Percentiles rank a stretch among this genome's conserved stretches.
These are phyloP conservation scores for Torymus texanus DNA, from an alignment of 2,888 invertebrate species.

Conservation along the genomic window DNA sequence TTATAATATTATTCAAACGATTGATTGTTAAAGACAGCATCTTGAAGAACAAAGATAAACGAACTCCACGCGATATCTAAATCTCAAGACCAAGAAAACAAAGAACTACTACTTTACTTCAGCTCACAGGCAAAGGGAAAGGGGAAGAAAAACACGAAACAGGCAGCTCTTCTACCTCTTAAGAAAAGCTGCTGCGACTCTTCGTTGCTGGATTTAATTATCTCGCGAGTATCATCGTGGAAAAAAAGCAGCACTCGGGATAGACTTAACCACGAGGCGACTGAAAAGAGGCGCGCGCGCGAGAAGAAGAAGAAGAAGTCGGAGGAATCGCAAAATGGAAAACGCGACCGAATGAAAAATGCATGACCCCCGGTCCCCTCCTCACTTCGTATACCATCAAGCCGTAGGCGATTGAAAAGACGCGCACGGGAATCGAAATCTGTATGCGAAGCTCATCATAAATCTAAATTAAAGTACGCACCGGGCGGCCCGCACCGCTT, in stretches of 20 bases:
- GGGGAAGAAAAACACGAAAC: neutral
- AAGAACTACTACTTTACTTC: too few relatives aligned
- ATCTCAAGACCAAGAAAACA: too few relatives aligned
- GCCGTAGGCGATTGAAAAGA: slow-evolving; percentile 36
- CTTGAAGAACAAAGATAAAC: too few relatives aligned
- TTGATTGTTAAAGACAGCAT: too few relatives aligned
- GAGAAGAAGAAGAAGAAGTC: too few relatives aligned
- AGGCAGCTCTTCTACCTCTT: neutral
- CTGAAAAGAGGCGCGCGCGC: slow-evolving; percentile 17
- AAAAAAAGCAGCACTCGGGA: neutral
- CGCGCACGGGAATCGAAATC: slow-evolving; percentile 38
- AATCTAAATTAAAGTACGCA: slow-evolving; percentile 49
- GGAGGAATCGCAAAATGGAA: slow-evolving; percentile 36
- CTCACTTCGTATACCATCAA: neutral
- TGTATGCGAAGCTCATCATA: slow-evolving; percentile 45
- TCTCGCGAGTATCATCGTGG: slow-evolving; percentile 32
- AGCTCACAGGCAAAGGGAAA: neutral
- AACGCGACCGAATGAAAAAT: slow-evolving; percentile 45
- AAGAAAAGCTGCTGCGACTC: slow-evolving; percentile 11
- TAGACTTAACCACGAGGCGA: neutral
- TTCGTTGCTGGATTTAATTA: slow-evolving; percentile 24
- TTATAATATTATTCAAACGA: too few relatives aligned
- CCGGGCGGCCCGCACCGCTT: neutral
- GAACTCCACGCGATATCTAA: too few relatives aligned
- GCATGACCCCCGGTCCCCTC: slow-evolving; percentile 30